Evolutionary conservation across 2,113 vertebrate species (phyloP), one percentile per base, ranked within the genome.

Genomic region (Dipodomys merriami): DNA sequence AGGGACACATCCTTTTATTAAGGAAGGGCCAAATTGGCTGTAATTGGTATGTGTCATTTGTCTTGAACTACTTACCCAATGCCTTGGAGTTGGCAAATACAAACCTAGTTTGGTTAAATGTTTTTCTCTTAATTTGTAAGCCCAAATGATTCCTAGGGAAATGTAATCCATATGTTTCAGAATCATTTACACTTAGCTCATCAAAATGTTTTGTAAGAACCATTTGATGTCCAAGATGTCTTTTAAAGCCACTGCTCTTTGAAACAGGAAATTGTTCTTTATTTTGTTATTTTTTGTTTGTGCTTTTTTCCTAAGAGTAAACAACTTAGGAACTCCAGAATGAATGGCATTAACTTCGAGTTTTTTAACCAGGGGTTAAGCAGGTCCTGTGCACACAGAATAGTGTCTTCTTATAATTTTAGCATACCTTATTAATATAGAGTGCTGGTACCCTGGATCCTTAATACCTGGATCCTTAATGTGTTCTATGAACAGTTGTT

Each of bases 181-280:
- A 93, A 83, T 94, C 35, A 2, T 96, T 95, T 97, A 90, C 62
- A 92, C 88, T 95, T 91, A 96, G 91, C 80, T 96, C 96, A 94
- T 95, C 96, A 96, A 88, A 88, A 96, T 96, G 88, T 96, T 97
- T 97, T 95, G 93, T 93, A 96, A 96, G 46, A 92, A 57, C 30
- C 77, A 83, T 88, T 96, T 96, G 95, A 95, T 96, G 95, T 94
- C 35, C 83, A 88, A 87, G 67, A 95, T 94, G 90, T 93, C 93
- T 94, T 89, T 89, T 30, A 95, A 91, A 94, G 74, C 33, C 79
- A 85, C 69, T 94, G 93, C 92, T 69, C n/a, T 90, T 91, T 87
- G 69, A 85, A 96, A 81, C 69, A 88, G 82, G 82, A 97, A 94
- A 94, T 89, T 79, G 20, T 92, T 83, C 79, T 93, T 83, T 90